Conservation (phyloP, 2,113 vertebrate genomes). For the Cyanoliseus patagonus region DNA sequence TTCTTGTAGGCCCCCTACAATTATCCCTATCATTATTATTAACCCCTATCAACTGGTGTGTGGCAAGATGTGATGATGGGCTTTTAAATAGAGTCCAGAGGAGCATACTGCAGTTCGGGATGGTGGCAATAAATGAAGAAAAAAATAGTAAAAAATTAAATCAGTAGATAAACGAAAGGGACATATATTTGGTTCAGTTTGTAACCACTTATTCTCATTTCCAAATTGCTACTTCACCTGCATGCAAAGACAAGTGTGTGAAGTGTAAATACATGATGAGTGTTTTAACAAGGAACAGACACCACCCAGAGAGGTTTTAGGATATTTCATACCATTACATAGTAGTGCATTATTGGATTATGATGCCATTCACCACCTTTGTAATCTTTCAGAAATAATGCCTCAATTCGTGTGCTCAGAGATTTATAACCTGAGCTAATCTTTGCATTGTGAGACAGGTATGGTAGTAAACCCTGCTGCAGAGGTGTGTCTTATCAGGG, state of each 20-base stretch:
- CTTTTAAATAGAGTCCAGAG: not conserved
- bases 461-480: not conserved
- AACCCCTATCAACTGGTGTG: not conserved
- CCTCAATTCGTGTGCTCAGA: not conserved
- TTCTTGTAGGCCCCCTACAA: not conserved
- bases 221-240: not conserved
- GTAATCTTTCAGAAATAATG: not conserved
- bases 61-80: not conserved
- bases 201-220: not conserved
- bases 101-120: rapidly evolving
- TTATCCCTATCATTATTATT: not conserved
- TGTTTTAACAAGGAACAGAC: not conserved
- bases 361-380: not conserved
- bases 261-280: not conserved
- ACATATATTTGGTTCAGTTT: not conserved
- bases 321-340: not conserved
- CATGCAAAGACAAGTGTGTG: not conserved
- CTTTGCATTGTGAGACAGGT: rapidly evolving
- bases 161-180: not conserved
- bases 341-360: not conserved
- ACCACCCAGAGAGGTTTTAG: not conserved
- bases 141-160: not conserved
- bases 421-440: not conserved
- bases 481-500: rapidly evolving
- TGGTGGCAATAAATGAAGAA: not conserved